Conservation (phyloP, 2,797 vertebrate genomes). For the Choloepus didactylus region DNA sequence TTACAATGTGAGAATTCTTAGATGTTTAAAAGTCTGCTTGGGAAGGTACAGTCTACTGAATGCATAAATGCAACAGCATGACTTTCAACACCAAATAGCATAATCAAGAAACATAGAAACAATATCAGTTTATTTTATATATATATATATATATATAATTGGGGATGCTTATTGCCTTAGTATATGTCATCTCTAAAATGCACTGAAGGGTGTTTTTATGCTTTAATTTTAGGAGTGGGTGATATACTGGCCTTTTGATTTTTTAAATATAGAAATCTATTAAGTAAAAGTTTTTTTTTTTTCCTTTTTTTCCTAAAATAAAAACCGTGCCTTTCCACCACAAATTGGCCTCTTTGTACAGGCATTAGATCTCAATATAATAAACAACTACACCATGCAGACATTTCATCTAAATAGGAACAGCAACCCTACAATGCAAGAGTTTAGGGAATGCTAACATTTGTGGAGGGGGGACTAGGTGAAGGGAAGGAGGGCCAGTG, state of each 20-base stretch:
- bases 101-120: neutral
- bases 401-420: neutral
- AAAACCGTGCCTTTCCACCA: constrained; percentile 1
- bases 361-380: neutral
- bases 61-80: neutral
- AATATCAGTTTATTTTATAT: neutral
- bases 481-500: neutral
- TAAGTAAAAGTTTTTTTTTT: neutral
- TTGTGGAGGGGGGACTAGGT: neutral
- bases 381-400: neutral
- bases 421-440: neutral
- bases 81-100: constrained; percentile 25
- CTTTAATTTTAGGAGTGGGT: constrained; percentile 34
- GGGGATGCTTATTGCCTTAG: constrained; percentile 4
- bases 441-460: neutral
- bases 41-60: neutral
- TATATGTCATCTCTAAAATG: neutral
- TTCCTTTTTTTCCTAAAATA: neutral
- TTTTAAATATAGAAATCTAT: neutral
- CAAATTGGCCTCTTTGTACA: neutral
- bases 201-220: neutral
- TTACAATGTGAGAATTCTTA: neutral
- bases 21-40: neutral
- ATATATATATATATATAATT: neutral
- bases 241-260: neutral